phyloP scores from a whole-genome alignment of 2,113 vertebrate species.

The Indri indri region DNA sequence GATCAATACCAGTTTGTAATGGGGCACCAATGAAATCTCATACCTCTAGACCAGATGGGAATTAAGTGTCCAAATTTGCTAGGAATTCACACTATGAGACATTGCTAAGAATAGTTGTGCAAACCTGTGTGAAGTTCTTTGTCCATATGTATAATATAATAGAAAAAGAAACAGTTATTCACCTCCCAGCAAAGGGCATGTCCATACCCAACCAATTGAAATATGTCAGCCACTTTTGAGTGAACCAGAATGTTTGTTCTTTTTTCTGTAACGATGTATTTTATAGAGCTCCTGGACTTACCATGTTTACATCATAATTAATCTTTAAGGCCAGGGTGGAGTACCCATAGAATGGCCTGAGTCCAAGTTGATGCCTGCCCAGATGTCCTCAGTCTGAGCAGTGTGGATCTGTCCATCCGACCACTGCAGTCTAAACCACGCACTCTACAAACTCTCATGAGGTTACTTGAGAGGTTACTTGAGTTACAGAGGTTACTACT shows the following conservation, averaged over 20 bases:
- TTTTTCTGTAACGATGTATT: background rate
- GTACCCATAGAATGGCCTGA: background rate
- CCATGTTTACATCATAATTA: background rate
- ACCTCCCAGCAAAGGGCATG: fast-evolving
- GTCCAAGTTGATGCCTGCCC: background rate
- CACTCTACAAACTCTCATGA: background rate
- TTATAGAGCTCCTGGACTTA: background rate
- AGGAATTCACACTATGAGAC: background rate
- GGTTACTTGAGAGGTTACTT: background rate
- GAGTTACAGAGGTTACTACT: background rate
- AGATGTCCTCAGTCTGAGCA: no score
- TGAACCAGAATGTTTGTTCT: background rate
- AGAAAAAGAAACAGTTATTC: background rate
- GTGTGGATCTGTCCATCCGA: background rate
- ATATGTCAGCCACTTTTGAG: background rate
- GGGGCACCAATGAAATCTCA: background rate
- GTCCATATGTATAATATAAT: background rate
- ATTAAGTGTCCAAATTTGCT: background rate
- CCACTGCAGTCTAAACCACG: background rate
- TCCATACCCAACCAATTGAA: background rate
- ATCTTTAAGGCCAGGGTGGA: background rate
- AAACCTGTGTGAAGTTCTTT: background rate
- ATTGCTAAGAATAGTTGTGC: background rate
- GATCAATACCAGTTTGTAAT: background rate
- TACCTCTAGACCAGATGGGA: background rate